These are phyloP conservation scores for Cremastinae sp. DNA, from an alignment of 2,888 invertebrate genomes.

Conservation along the genomic window DNA sequence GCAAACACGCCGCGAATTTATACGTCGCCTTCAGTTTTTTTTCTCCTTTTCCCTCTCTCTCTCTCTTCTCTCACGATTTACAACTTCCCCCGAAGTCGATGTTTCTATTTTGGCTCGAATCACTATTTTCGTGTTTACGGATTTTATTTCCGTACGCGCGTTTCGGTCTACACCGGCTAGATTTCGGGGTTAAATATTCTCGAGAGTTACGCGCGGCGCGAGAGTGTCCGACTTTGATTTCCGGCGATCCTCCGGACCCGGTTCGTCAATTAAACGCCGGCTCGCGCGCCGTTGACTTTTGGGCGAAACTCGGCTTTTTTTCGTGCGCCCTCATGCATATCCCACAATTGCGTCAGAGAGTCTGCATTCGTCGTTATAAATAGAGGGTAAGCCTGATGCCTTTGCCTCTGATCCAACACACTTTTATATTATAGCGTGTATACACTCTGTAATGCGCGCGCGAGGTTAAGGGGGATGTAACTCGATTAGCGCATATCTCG, in stretches of 20 bases:
- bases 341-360: conserved; percentile 9
- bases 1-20: background rate
- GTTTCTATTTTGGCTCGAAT: background rate
- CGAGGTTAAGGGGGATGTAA: conserved; percentile 10
- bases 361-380: background rate
- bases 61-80: background rate
- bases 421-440: too few relatives aligned
- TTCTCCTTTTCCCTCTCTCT: background rate
- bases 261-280: conserved; percentile 10
- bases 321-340: background rate
- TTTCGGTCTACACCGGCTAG: background rate
- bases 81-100: background rate
- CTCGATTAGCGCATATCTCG: conserved; percentile 16
- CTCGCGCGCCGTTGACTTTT: conserved; percentile 11
- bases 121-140: too few relatives aligned
- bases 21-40: background rate
- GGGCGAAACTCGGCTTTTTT: conserved; percentile 12
- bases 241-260: background rate
- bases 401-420: background rate
- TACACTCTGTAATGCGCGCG: background rate
- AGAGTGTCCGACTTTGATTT: background rate
- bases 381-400: background rate
- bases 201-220: too few relatives aligned
- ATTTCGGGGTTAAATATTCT: background rate
- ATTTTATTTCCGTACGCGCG: too few relatives aligned